Evolutionary conservation across 53 echinoderm and acorn worm species (phyloP).

Genomic region (Holothuria scabra): DNA sequence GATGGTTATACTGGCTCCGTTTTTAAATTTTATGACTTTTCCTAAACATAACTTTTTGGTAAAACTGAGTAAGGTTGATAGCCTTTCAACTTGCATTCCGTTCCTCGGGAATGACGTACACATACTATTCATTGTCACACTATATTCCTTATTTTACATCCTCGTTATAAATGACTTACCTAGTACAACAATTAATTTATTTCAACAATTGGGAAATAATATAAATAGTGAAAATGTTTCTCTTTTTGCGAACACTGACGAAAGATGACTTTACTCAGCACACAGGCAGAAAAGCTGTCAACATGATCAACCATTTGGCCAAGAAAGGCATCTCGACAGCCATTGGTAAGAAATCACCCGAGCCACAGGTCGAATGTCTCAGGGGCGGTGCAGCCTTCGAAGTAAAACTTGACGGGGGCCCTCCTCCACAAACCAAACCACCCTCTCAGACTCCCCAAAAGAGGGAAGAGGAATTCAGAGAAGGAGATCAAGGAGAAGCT

Average conservation of each 20-base stretch:
- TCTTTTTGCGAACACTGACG: no score
- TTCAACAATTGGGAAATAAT: background rate
- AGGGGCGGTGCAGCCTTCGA: slow-evolving; percentile 7
- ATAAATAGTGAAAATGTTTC: background rate
- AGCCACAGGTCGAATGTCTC: background rate
- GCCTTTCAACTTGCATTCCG: no score
- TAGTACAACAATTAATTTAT: no score
- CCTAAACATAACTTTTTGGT: no score
- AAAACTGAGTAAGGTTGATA: no score
- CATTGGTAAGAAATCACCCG: background rate
- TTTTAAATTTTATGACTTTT: no score
- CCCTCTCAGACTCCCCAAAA: background rate
- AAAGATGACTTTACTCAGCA: background rate
- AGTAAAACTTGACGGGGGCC: slow-evolving; percentile 1
- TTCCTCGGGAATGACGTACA: no score
- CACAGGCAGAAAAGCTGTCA: slow-evolving; percentile 29
- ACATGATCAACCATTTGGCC: slow-evolving; percentile 21
- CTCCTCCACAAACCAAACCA: background rate
- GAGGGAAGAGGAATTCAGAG: background rate
- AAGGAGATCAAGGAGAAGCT: slow-evolving; percentile 28
- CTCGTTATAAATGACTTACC: no score
- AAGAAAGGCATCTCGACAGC: background rate
- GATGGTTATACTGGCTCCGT: no score
- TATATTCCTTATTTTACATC: no score
- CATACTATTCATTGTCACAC: no score